Evolutionary conservation across 1,140 invertebrate species (phyloP).

Genomic region (Saccostrea echinata): DNA sequence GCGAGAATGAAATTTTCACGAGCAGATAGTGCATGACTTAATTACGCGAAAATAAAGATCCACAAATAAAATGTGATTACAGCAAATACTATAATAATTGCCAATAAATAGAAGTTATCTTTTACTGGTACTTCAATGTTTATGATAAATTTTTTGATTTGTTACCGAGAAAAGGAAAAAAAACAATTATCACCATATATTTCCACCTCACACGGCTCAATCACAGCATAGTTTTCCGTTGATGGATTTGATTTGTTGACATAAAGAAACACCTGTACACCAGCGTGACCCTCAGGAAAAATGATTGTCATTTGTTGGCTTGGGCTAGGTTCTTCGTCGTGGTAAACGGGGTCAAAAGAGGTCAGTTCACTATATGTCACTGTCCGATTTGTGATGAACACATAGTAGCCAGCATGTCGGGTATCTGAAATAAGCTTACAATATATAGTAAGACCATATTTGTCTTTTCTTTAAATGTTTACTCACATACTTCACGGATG

Average conservation of each 20-base stretch:
- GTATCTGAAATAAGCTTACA: not conserved
- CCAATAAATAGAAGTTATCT: too few relatives aligned
- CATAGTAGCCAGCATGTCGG: not conserved
- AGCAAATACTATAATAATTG: too few relatives aligned
- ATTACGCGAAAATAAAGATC: too few relatives aligned
- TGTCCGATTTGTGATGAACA: conserved; percentile 6
- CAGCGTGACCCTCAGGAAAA: not conserved
- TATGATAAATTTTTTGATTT: too few relatives aligned
- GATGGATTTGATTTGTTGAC: not conserved
- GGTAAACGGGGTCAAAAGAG: not conserved
- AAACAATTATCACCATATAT: not conserved
- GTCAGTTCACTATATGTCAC: not conserved
- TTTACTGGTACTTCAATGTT: too few relatives aligned
- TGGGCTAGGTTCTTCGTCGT: not conserved
- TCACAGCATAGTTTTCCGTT: not conserved
- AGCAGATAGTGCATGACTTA: too few relatives aligned
- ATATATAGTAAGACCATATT: too few relatives aligned
- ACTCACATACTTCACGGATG: too few relatives aligned
- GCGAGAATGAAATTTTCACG: too few relatives aligned
- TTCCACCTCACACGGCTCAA: conserved; percentile 4
- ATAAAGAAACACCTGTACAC: not conserved
- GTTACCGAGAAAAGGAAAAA: too few relatives aligned
- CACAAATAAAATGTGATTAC: too few relatives aligned
- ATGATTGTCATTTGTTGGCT: not conserved
- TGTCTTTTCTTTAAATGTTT: not conserved